These are phyloP conservation scores for Myripristis murdjan DNA, from an alignment of 2,797 vertebrate species.

Conservation along the genomic window DNA sequence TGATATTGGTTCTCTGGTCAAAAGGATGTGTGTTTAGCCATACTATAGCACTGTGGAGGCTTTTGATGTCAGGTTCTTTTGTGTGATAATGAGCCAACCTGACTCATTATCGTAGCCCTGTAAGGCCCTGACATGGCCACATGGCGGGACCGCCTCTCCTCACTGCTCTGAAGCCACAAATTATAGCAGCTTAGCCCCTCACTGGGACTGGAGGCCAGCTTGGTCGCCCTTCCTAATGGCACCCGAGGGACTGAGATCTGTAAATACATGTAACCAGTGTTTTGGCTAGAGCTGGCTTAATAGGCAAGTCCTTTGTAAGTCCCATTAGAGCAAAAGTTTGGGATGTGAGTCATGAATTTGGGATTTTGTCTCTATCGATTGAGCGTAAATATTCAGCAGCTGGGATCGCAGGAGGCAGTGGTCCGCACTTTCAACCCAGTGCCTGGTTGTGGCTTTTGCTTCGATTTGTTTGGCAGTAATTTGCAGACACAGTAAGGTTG, in stretches of 20 bases:
- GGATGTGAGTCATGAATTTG: slow-evolving; percentile 33
- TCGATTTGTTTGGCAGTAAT: slow-evolving; percentile 58
- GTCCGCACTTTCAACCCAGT: slow-evolving; percentile 11
- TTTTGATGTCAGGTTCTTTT: slow-evolving; percentile 81
- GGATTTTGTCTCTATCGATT: slow-evolving; percentile 20
- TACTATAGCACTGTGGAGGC: slow-evolving; percentile 53
- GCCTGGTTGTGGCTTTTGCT: slow-evolving; percentile 51
- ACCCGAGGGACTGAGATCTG: slow-evolving; percentile 59
- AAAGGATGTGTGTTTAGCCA: slow-evolving; percentile 63
- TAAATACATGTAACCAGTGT: slow-evolving; percentile 44
- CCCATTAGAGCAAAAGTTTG: slow-evolving; percentile 50
- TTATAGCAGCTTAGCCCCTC: slow-evolving; percentile 78
- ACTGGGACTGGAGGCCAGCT: slow-evolving; percentile 63
- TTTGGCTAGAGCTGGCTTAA: slow-evolving; percentile 56
- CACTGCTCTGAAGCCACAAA: slow-evolving; percentile 70
- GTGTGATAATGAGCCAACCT: slow-evolving; percentile 81
- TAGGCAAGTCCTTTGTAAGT: slow-evolving; percentile 48
- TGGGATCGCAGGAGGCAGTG: slow-evolving; percentile 30
- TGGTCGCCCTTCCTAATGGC: slow-evolving; percentile 70
- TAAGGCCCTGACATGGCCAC: slow-evolving; percentile 64
- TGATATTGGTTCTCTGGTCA: slow-evolving; percentile 44
- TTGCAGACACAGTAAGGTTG: slow-evolving; percentile 43
- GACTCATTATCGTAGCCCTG: slow-evolving; percentile 77
- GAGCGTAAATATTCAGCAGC: slow-evolving; percentile 21
- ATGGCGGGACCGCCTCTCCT: slow-evolving; percentile 66